Percentiles rank a stretch among this genome's conserved stretches.
phyloP scores from a whole-genome alignment of 1,140 invertebrate species.

The Procambarus virginalis region DNA sequence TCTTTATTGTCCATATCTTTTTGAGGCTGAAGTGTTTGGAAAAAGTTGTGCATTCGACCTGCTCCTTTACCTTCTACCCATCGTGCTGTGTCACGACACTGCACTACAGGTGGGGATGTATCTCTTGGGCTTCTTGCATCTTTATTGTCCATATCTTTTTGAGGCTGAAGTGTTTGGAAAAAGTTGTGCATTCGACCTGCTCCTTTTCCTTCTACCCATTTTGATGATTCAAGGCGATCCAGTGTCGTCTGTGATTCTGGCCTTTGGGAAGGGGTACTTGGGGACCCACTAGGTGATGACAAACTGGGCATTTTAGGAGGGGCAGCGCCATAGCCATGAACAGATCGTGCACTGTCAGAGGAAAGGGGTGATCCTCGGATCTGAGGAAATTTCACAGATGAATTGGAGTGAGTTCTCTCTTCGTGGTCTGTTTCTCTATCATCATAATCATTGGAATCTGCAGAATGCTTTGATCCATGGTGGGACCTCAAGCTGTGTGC shows the following conservation, averaged over 20 bases:
- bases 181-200: neutral
- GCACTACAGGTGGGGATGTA: neutral
- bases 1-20: neutral
- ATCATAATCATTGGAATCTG: neutral
- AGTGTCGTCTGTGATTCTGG: neutral
- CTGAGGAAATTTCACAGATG: conserved; percentile 14
- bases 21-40: neutral
- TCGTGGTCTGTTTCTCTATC: neutral
- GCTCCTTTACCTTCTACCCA: conserved; percentile 18
- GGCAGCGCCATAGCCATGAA: conserved; percentile 16
- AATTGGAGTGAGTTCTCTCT: neutral
- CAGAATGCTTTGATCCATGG: neutral
- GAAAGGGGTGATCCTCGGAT: neutral
- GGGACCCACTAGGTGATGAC: too few species aligned
- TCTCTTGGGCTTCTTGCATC: neutral
- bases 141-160: neutral
- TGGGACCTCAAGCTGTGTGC: neutral
- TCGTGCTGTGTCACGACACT: neutral
- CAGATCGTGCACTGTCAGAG: neutral
- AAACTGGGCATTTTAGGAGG: neutral
- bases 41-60: neutral
- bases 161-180: neutral
- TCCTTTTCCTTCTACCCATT: conserved; percentile 33
- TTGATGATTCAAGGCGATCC: conserved; percentile 7
- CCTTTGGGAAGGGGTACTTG: neutral